Evolutionary conservation across 2,113 vertebrate species (phyloP).

Genomic region (Crotalus viridis): DNA sequence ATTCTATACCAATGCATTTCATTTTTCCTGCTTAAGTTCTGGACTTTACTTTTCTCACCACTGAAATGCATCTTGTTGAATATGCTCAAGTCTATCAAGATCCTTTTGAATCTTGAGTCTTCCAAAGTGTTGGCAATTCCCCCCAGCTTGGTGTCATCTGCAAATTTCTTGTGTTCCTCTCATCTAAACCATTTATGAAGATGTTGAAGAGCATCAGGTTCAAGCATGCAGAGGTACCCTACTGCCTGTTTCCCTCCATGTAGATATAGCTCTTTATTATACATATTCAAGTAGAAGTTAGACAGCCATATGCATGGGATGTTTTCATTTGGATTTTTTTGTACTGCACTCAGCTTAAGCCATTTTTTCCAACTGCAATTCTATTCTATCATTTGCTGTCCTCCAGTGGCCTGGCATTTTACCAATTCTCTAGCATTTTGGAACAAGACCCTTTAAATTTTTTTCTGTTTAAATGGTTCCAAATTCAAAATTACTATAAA

Average conservation of each 20-base stretch:
- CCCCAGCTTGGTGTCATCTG: background rate
- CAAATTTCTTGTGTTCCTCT: background rate
- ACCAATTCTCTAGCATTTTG: background rate
- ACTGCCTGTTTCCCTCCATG: background rate
- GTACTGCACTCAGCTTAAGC: background rate
- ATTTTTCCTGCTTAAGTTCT: too few relatives aligned
- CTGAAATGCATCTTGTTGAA: too few relatives aligned
- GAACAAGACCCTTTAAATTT: background rate
- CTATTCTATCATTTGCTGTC: background rate
- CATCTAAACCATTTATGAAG: background rate
- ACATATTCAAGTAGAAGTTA: background rate
- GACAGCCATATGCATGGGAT: background rate
- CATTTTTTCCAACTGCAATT: background rate
- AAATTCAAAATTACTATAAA: background rate
- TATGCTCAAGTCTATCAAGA: too few relatives aligned
- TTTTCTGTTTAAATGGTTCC: background rate
- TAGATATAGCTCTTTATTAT: background rate
- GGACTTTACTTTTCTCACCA: too few relatives aligned
- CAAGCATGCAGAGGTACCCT: background rate
- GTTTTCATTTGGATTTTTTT: background rate
- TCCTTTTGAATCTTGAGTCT: too few relatives aligned
- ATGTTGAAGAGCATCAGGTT: background rate
- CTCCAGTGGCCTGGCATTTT: background rate
- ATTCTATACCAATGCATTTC: too few relatives aligned
- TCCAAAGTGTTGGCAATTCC: too few relatives aligned